phyloP scores from a whole-genome alignment of 1,140 invertebrate genomes.

The Bradynema listronoti region DNA sequence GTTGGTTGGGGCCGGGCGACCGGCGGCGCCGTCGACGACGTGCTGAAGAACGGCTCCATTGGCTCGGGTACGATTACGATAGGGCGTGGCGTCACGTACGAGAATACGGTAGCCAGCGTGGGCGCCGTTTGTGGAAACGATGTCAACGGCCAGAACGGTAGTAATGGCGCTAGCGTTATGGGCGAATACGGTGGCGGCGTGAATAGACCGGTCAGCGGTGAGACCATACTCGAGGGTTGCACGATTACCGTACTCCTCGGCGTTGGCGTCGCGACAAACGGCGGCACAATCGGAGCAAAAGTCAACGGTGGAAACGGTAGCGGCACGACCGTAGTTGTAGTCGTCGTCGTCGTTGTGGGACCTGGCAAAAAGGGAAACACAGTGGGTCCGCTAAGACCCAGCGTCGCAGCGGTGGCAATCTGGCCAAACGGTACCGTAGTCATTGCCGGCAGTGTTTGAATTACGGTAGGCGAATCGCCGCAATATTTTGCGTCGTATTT shows the following conservation, averaged over 20 bases:
- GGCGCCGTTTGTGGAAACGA: no score
- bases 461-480: slow-evolving; percentile 10
- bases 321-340: not conserved
- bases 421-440: not conserved
- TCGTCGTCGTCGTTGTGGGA: not conserved
- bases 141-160: no score
- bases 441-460: slow-evolving; percentile 11
- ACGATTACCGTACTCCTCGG: not conserved
- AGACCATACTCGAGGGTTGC: no score
- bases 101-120: no score
- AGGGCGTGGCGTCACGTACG: no score
- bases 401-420: not conserved
- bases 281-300: slow-evolving; percentile 10
- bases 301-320: not conserved
- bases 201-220: no score
- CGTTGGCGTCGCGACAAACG: not conserved
- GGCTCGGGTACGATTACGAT: no score
- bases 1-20: not conserved
- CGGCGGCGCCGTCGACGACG: no score
- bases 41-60: no score
- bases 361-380: not conserved
- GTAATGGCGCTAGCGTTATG: no score
- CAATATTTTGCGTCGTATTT: slow-evolving; percentile 42
- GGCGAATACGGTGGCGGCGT: no score
- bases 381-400: not conserved